Evolutionary conservation across 2,113 vertebrate genomes (phyloP).

Genomic region (Cepphus grylle): DNA sequence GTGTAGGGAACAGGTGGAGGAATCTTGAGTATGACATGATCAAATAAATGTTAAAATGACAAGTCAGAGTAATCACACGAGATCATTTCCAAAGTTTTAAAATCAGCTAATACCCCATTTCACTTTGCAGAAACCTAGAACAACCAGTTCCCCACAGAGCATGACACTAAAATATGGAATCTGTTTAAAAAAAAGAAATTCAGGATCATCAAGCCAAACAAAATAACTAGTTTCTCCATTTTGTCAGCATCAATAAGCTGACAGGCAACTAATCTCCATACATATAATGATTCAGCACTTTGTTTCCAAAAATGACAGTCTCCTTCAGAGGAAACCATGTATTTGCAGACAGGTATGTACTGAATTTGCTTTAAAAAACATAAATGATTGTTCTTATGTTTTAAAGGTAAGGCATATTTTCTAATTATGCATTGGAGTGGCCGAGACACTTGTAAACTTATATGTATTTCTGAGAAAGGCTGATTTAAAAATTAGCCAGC

Average conservation of each 20-base stretch:
- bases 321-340: not conserved
- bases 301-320: not conserved
- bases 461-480: not conserved
- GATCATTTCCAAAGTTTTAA: constrained; percentile 73
- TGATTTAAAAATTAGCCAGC: not conserved
- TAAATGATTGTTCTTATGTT: not conserved
- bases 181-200: constrained; percentile 68
- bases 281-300: not conserved
- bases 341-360: not conserved
- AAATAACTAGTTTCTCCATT: constrained; percentile 82
- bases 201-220: constrained; percentile 70
- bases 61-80: constrained; percentile 74
- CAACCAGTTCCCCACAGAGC: constrained; percentile 71
- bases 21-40: constrained; percentile 74
- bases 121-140: constrained; percentile 72
- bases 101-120: constrained; percentile 72
- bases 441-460: not conserved
- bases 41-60: constrained; percentile 77
- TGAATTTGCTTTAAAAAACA: not conserved
- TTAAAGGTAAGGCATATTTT: not conserved
- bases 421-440: not conserved
- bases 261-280: not conserved
- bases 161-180: constrained; percentile 70
- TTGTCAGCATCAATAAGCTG: constrained; percentile 33
- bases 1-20: constrained; percentile 68